These are phyloP conservation scores for Tetraodon nigroviridis DNA, from an alignment of 2,113 vertebrate species.

Conservation along the genomic window DNA sequence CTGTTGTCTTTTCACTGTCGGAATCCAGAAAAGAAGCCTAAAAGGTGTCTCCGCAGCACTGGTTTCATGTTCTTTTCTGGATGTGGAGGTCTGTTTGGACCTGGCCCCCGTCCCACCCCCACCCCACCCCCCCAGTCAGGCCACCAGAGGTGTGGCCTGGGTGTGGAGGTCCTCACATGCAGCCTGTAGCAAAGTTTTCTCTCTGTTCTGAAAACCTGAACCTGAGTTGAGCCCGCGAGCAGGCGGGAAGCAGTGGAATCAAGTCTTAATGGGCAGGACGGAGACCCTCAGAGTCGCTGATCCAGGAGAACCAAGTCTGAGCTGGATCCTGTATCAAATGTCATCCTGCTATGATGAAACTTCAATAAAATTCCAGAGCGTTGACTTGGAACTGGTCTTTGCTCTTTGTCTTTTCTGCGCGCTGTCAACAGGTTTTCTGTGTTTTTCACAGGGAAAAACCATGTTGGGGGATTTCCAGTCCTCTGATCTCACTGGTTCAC, in stretches of 20 bases:
- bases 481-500: no score
- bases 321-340: conserved; percentile 59
- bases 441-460: no score
- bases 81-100: no score
- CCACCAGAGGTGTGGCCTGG: no score
- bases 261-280: conserved; percentile 38
- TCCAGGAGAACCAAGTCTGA: conserved; percentile 43
- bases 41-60: no score
- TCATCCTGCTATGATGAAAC: conserved; percentile 46
- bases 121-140: no score
- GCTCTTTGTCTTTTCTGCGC: background rate
- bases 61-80: no score
- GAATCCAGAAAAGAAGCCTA: conserved; percentile 4
- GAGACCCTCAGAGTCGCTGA: conserved; percentile 20
- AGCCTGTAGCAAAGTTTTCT: background rate
- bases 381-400: conserved; percentile 37
- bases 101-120: no score
- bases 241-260: background rate
- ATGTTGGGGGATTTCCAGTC: no score
- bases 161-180: background rate
- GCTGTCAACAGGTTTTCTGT: no score
- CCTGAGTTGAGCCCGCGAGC: conserved; percentile 6
- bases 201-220: background rate
- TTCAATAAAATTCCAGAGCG: conserved; percentile 77
- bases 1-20: conserved; percentile 27